Evolutionary conservation across 35 echinoderm and acorn worm genomes (phyloP).

Genomic region (Apostichopus japonicus): DNA sequence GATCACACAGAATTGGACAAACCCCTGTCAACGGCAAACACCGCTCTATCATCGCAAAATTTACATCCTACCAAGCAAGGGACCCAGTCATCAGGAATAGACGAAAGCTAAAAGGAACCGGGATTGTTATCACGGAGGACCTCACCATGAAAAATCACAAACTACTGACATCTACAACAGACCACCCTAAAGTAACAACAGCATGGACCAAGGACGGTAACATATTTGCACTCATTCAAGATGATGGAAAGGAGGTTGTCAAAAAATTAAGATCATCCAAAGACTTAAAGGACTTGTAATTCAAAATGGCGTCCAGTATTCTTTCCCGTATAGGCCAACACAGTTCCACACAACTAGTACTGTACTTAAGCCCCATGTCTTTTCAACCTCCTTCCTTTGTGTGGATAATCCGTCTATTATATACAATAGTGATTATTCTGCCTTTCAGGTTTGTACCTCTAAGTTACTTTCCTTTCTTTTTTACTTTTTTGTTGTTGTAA

Average conservation of each 20-base stretch:
- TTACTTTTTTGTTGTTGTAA: not conserved
- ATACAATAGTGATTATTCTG: not conserved
- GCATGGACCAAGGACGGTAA: not conserved
- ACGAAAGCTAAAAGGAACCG: not conserved
- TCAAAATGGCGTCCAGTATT: slow-evolving; percentile 4
- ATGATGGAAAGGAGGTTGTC: not conserved
- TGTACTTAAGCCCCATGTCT: not conserved
- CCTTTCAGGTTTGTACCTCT: not conserved
- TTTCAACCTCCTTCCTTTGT: not conserved
- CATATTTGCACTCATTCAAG: not conserved
- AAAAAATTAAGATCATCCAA: not conserved
- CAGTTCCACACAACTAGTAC: no score
- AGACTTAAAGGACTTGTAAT: not conserved
- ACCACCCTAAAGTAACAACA: not conserved
- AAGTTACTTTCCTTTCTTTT: no score
- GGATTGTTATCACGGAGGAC: not conserved
- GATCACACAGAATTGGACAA: slow-evolving; percentile 6
- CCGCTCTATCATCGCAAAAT: not conserved
- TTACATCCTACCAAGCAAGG: not conserved
- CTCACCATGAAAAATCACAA: slow-evolving; percentile 7
- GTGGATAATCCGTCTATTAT: no score
- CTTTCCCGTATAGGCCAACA: not conserved
- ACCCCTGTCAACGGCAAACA: not conserved
- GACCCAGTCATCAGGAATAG: not conserved
- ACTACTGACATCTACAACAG: not conserved